Base-by-base conservation (phyloP, 2,113 vertebrate genomes). In the Alethe diademata region DNA sequence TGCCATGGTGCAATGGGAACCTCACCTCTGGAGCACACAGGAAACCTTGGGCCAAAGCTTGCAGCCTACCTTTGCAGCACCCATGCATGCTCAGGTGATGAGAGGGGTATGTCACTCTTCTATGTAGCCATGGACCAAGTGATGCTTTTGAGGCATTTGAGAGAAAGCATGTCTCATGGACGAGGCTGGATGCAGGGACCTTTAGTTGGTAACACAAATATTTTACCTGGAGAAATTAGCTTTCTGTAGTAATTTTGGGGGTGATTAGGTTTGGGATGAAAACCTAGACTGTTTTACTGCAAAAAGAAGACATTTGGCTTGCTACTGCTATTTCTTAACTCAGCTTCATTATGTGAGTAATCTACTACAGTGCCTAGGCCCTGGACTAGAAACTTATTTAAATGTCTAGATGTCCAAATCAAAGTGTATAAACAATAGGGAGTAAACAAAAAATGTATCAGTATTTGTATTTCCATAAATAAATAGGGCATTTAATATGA, bases 21-120 rank as follows among this genome's bases (percentile, higher is more conserved):
- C 11, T 51, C 36, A 36, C 12, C 26, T 60, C 33, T 81, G 58
- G 42, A 14, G 13, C 9, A 33, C 36, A 12, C 3, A 42, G 62
- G 8, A 47, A 72, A 36, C 26, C 35, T 61, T 45, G 25, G 25
- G n/a, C n/a, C 54, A 22, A 51, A 64, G 57, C 25, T 40, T 85
- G 47, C 38, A 71, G 57, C 29, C 65, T 85, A 4, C 16, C n/a
- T 28, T 20, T 51, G 36, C 31, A 64, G 45, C 69, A 70, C 19
- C 28, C 2, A 0, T 11, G 24, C 0, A 0, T 28, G 17, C 28
- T 65, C 29, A 74, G 57, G 54, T 51, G 33, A 28, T 48, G 40
- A 67, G 40, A 78, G 31, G 9, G 18, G 2, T 20, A 7, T 5
- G 5, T 19, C 0, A 3, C n/a, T 53, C 20, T 36, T 48, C 29